Percentiles rank a stretch among this genome's conserved stretches.
These are phyloP conservation scores for Plecotus auritus DNA, from an alignment of 2,113 vertebrate genomes.

Conservation along the genomic window DNA sequence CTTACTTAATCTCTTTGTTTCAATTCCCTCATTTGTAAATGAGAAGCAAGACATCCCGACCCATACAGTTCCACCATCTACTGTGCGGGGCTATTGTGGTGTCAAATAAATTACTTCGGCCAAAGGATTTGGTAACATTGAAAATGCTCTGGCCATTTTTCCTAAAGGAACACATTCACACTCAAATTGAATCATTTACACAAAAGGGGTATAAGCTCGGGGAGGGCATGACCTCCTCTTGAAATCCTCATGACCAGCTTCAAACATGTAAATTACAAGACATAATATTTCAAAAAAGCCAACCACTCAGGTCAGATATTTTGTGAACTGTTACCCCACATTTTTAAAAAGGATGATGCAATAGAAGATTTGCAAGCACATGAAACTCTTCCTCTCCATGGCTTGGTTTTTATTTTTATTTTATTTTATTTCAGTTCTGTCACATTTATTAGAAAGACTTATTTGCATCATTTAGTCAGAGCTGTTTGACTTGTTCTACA, in stretches of 20 bases:
- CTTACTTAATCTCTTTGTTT: background rate
- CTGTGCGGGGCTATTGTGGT: fast-evolving
- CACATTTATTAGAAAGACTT: too few species aligned
- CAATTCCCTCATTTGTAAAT: background rate
- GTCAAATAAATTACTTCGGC: background rate
- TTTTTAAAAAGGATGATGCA: background rate
- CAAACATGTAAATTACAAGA: background rate
- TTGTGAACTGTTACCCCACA: background rate
- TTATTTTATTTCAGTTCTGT: too few species aligned
- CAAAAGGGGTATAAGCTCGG: background rate
- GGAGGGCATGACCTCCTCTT: background rate
- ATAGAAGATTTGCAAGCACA: background rate
- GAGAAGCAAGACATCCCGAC: background rate
- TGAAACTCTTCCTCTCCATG: background rate
- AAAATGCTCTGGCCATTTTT: background rate
- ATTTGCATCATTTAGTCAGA: too few species aligned
- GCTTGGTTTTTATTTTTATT: background rate
- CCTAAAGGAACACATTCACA: background rate
- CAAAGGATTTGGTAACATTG: background rate
- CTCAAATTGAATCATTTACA: background rate
- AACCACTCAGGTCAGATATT: background rate
- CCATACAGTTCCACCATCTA: background rate
- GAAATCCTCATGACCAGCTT: constrained; percentile 13
- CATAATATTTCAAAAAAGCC: background rate
- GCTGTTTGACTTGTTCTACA: too few species aligned